A percentile compares a stretch with the other conserved stretches of the same genome.
These are phyloP conservation scores for Orchesellides sinensis DNA, from an alignment of 2,888 invertebrate species.

Conservation along the genomic window DNA sequence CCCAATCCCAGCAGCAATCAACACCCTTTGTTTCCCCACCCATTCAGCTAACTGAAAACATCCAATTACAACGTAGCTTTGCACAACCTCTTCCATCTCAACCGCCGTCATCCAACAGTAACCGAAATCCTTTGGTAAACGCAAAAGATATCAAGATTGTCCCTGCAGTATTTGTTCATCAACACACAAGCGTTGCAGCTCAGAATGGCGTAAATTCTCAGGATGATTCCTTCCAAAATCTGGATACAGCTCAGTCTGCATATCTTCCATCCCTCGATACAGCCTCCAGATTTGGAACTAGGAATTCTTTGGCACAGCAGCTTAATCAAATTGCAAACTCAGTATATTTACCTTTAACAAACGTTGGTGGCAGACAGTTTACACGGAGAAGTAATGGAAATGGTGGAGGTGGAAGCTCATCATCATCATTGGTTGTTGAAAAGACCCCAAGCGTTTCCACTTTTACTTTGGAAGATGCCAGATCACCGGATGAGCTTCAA, in stretches of 20 bases:
- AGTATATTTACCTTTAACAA: background rate
- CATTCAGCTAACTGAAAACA: slow-evolving; percentile 41
- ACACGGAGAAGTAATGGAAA: slow-evolving; percentile 8
- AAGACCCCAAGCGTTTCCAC: slow-evolving; percentile 31
- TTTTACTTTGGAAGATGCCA: slow-evolving; percentile 66
- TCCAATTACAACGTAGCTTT: slow-evolving; percentile 46
- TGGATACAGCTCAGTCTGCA: slow-evolving; percentile 32
- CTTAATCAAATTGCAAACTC: slow-evolving; percentile 24
- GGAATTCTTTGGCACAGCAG: slow-evolving; percentile 10
- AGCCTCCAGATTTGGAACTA: slow-evolving; percentile 1
- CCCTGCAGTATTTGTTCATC: slow-evolving; percentile 68
- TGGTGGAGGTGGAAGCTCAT: background rate
- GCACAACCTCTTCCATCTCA: slow-evolving; percentile 18
- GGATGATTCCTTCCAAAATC: slow-evolving; percentile 31
- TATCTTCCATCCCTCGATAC: background rate
- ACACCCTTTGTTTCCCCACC: slow-evolving; percentile 4
- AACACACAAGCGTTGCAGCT: slow-evolving; percentile 63
- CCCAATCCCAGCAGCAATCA: background rate
- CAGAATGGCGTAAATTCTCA: slow-evolving; percentile 8
- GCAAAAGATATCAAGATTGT: slow-evolving; percentile 68
- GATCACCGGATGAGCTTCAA: slow-evolving; percentile 59
- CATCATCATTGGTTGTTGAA: slow-evolving; percentile 2
- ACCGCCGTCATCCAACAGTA: slow-evolving; percentile 4
- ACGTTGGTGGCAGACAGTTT: slow-evolving; percentile 16
- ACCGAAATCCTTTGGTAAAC: slow-evolving; percentile 12